phyloP scores from a whole-genome alignment of 2,888 invertebrate species.

The Elmis aenea region DNA sequence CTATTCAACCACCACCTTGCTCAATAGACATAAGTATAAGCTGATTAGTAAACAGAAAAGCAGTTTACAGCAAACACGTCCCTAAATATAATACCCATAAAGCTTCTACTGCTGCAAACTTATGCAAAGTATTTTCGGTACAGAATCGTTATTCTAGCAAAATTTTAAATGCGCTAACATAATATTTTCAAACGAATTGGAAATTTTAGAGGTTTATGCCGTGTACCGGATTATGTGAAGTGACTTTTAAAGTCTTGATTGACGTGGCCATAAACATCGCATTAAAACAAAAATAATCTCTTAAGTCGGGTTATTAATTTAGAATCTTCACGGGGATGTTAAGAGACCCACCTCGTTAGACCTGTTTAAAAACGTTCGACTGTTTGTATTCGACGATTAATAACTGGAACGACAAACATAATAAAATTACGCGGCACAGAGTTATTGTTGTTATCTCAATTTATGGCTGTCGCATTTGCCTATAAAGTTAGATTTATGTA shows the following conservation, averaged over 20 bases:
- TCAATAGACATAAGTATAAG: conserved; percentile 26
- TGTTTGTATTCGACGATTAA: too few species aligned
- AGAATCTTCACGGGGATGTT: too few species aligned
- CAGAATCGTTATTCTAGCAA: conserved; percentile 1
- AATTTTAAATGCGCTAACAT: conserved; percentile 5
- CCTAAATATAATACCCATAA: conserved; percentile 6
- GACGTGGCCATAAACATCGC: conserved; percentile 9
- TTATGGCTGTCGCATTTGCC: too few species aligned
- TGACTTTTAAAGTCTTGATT: conserved; percentile 8
- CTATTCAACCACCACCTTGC: conserved; percentile 20
- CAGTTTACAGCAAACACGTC: conserved; percentile 8
- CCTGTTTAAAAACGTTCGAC: too few species aligned
- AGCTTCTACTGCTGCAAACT: not conserved
- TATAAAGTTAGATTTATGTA: too few species aligned
- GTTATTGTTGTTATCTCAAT: too few species aligned
- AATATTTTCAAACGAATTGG: conserved; percentile 5
- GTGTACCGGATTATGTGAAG: too few species aligned
- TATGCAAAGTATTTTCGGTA: conserved; percentile 1
- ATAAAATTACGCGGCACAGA: too few species aligned
- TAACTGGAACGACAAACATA: too few species aligned
- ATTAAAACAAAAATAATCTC: conserved; percentile 6
- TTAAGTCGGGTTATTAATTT: too few species aligned
- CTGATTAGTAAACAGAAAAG: conserved; percentile 21
- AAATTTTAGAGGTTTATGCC: not conserved
- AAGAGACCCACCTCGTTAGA: too few species aligned